Evolutionary conservation across 2,888 invertebrate species (phyloP).

Genomic region (Lasius fuliginosus): DNA sequence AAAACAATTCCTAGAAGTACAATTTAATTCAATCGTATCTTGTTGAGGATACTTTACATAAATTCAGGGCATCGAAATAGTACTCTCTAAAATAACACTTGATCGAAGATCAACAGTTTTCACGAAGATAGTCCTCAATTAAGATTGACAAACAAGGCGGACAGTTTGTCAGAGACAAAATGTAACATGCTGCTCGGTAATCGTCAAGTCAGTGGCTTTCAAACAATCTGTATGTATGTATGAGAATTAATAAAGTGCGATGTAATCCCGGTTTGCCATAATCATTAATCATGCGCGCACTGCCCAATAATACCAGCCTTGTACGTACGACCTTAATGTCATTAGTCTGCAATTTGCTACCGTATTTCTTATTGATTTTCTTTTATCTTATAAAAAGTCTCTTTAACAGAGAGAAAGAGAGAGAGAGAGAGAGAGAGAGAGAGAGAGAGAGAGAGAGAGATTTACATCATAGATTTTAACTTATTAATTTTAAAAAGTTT

Average conservation of each 20-base stretch:
- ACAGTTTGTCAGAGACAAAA: conserved; percentile 60
- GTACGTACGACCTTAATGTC: conserved; percentile 1
- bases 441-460: background rate
- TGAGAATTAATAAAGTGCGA: conserved; percentile 74
- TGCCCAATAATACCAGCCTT: conserved; percentile 37
- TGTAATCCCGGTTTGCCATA: conserved; percentile 71
- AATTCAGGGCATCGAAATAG: conserved; percentile 54
- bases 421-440: background rate
- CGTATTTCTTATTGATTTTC: conserved; percentile 38
- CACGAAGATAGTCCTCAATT: conserved; percentile 73
- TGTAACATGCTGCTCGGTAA: conserved; percentile 66
- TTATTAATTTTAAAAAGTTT: background rate
- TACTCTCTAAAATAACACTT: conserved; percentile 38
- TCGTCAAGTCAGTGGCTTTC: conserved; percentile 66
- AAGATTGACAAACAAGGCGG: conserved; percentile 74
- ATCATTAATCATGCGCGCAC: conserved; percentile 66
- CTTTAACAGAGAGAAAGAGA: background rate
- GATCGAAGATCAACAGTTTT: conserved; percentile 66
- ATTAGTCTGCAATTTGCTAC: conserved; percentile 37
- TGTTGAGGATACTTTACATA: conserved; percentile 68
- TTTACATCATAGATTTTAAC: background rate
- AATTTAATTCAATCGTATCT: conserved; percentile 70
- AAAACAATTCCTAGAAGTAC: conserved; percentile 54
- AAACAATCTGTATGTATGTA: conserved; percentile 64
- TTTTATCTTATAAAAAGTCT: conserved; percentile 23